phyloP scores from a whole-genome alignment of 2,113 vertebrate genomes.

The Melanotaenia duboulayi region DNA sequence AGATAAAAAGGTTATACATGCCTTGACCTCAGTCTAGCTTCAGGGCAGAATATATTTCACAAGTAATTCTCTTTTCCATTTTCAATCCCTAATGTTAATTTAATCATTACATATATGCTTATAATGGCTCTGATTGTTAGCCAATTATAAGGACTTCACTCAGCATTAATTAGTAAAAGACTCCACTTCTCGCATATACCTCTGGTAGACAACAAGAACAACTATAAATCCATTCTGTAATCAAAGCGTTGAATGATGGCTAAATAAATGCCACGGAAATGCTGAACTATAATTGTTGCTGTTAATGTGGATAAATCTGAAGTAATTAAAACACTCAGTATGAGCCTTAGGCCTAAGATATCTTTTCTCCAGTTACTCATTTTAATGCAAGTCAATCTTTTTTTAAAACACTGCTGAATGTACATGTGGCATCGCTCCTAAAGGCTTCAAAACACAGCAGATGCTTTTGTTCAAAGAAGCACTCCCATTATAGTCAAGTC shows the following conservation, averaged over 20 bases:
- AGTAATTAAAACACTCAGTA: conserved; percentile 49
- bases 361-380: conserved; percentile 22
- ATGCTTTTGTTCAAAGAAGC: conserved; percentile 17
- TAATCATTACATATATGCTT: conserved; percentile 16
- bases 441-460: no score
- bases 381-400: conserved; percentile 41
- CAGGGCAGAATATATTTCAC: neutral
- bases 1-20: neutral
- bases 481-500: conserved; percentile 23
- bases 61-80: neutral
- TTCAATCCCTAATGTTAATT: conserved; percentile 8
- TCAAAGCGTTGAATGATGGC: conserved; percentile 62
- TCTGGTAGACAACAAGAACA: conserved; percentile 35
- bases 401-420: neutral
- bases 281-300: conserved; percentile 67
- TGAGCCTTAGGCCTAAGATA: conserved; percentile 45
- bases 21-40: neutral
- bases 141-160: conserved; percentile 47
- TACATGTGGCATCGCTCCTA: neutral
- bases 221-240: conserved; percentile 34
- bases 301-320: conserved; percentile 59
- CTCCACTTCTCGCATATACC: conserved; percentile 52
- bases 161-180: conserved; percentile 62
- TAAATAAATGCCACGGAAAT: conserved; percentile 76
- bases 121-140: conserved; percentile 39